Conservation (phyloP, 1,140 invertebrate genomes). For the Drosophila insularis region DNA sequence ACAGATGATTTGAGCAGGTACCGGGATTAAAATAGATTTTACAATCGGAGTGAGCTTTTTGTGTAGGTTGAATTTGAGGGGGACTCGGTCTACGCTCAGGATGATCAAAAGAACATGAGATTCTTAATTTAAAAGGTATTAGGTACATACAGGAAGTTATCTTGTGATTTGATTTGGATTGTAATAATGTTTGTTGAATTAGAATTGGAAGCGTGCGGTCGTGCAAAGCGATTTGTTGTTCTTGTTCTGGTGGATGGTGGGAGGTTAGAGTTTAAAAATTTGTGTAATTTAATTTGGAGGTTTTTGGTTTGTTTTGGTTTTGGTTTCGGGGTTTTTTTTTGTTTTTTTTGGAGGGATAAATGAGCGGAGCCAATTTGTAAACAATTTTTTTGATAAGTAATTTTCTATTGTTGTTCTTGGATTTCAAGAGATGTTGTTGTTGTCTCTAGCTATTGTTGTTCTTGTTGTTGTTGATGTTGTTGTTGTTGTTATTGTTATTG, state of each 20-base stretch:
- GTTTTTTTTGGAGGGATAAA: not conserved
- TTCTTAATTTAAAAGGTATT: slow-evolving; percentile 25
- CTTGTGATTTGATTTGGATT: slow-evolving; percentile 27
- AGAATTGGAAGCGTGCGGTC: slow-evolving; percentile 48
- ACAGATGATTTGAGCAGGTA: not conserved
- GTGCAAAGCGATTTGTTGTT: slow-evolving; percentile 49
- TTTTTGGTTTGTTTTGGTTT: not conserved
- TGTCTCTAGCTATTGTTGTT: slow-evolving; percentile 38
- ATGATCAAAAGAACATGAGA: not conserved
- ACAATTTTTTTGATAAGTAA: slow-evolving; percentile 31
- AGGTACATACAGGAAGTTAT: slow-evolving; percentile 68
- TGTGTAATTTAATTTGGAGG: slow-evolving; percentile 22
- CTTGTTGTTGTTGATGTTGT: slow-evolving; percentile 38
- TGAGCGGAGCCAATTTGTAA: slow-evolving; percentile 11
- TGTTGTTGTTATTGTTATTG: slow-evolving; percentile 29
- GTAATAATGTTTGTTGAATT: slow-evolving; percentile 24
- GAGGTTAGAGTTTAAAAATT: not conserved
- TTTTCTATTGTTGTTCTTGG: slow-evolving; percentile 39
- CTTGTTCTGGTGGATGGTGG: slow-evolving; percentile 25
- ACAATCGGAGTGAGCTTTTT: not conserved
- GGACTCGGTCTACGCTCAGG: slow-evolving; percentile 3
- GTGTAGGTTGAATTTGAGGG: not conserved
- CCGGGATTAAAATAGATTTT: too few relatives aligned
- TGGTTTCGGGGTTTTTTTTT: not conserved
- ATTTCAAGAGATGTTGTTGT: not conserved